Conservation (phyloP, 2,888 invertebrate genomes). For the Perithous albicinctus region DNA sequence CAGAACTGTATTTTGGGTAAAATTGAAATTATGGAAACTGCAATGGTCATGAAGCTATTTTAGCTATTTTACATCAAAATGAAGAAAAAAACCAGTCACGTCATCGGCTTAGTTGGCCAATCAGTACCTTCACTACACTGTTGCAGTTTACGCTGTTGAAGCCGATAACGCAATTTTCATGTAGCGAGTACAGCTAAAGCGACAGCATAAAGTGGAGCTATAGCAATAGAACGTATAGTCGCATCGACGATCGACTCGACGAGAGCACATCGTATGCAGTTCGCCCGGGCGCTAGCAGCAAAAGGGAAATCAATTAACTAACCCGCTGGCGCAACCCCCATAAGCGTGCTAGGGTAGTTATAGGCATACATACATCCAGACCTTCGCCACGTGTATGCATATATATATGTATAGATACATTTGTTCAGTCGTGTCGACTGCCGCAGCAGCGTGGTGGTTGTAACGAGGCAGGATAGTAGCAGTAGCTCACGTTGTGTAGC, state of each 20-base stretch:
- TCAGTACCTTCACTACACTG: not conserved
- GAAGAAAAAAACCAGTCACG: too few species aligned
- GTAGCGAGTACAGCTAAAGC: conserved; percentile 34
- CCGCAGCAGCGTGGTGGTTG: conserved; percentile 31
- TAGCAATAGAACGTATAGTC: conserved; percentile 8
- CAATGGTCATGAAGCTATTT: too few species aligned
- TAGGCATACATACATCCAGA: conserved; percentile 7
- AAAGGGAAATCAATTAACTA: conserved; percentile 82
- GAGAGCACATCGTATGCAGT: conserved; percentile 70
- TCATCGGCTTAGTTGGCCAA: too few species aligned
- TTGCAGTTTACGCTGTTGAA: conserved; percentile 44
- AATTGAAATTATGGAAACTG: too few species aligned
- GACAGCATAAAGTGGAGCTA: conserved; percentile 1
- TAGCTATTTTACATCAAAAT: too few species aligned
- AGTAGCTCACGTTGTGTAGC: conserved; percentile 36
- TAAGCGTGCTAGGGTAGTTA: conserved; percentile 51
- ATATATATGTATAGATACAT: not conserved
- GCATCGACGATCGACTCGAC: conserved; percentile 72
- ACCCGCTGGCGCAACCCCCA: conserved; percentile 63
- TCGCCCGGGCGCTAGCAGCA: conserved; percentile 69
- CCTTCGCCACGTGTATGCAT: not conserved
- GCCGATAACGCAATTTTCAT: conserved; percentile 67
- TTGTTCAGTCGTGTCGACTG: conserved; percentile 32
- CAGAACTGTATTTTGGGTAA: too few species aligned
- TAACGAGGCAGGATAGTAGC: conserved; percentile 38